phyloP scores from a whole-genome alignment of 1,140 invertebrate species.

The Geopemphigus sp. region DNA sequence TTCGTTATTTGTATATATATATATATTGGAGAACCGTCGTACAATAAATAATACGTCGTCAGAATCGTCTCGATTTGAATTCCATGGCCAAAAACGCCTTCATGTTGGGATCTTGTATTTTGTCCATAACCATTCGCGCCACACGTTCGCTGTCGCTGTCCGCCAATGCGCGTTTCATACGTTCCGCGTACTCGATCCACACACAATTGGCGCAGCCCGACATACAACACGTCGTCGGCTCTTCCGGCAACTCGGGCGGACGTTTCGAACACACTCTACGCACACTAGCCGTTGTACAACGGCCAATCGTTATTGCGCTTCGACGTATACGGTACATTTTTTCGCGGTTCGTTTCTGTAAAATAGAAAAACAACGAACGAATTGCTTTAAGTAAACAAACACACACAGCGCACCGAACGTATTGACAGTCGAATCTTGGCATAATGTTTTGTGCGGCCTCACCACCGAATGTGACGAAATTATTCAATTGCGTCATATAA shows the following conservation, averaged over 20 bases:
- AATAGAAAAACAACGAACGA: background rate
- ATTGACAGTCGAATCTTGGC: too few species aligned
- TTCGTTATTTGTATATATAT: background rate
- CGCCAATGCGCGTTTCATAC: slow-evolving; percentile 68
- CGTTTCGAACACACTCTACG: background rate
- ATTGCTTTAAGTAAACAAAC: background rate
- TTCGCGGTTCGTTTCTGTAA: background rate
- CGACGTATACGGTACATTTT: background rate
- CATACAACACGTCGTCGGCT: slow-evolving; percentile 85
- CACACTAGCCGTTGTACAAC: background rate
- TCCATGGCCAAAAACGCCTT: slow-evolving; percentile 76
- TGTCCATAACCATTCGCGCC: slow-evolving; percentile 70
- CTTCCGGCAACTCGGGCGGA: slow-evolving; percentile 58
- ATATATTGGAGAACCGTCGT: background rate
- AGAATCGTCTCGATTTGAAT: slow-evolving; percentile 56
- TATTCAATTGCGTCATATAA: too few species aligned
- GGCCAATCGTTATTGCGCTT: background rate
- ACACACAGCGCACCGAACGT: too few species aligned
- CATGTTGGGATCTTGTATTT: slow-evolving; percentile 78
- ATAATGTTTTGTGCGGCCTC: too few species aligned
- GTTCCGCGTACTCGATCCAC: slow-evolving; percentile 88
- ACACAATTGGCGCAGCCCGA: slow-evolving; percentile 93
- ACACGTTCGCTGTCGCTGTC: slow-evolving; percentile 65
- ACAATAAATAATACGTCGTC: slow-evolving; percentile 15
- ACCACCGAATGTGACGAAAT: too few species aligned